phyloP scores from a whole-genome alignment of 2,113 vertebrate genomes.

The Stigmatopora argus region DNA sequence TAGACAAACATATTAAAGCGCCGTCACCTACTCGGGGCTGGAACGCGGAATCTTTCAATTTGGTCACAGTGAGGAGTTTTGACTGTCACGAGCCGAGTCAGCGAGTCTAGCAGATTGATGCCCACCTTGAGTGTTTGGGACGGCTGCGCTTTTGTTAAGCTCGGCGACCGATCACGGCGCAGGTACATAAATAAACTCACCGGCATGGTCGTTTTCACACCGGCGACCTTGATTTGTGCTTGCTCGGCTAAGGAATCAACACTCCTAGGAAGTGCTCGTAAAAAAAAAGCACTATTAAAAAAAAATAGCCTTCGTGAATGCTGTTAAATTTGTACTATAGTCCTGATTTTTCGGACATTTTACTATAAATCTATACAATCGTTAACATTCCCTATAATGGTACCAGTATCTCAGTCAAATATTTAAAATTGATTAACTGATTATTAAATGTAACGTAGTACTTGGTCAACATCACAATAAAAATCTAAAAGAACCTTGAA shows the following conservation, averaged over 20 bases:
- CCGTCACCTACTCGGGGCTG: background rate
- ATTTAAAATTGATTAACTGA: no score
- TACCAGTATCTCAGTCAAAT: no score
- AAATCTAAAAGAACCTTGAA: no score
- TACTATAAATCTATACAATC: no score
- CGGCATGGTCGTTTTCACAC: background rate
- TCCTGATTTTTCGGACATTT: no score
- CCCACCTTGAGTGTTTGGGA: background rate
- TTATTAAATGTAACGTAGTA: no score
- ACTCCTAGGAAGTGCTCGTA: no score
- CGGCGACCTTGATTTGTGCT: background rate
- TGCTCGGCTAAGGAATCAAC: background rate
- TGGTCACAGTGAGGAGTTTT: background rate
- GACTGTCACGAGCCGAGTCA: background rate
- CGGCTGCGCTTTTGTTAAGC: background rate
- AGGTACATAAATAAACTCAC: background rate
- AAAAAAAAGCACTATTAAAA: no score
- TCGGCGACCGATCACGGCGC: background rate
- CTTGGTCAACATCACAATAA: no score
- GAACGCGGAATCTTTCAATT: background rate
- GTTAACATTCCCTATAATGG: no score
- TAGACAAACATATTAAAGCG: background rate
- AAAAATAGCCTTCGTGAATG: no score
- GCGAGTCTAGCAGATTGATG: constrained; percentile 2
- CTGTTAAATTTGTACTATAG: no score